Evolutionary conservation across 1,140 invertebrate species (phyloP).

Genomic region (Meloidogyne exigua): DNA sequence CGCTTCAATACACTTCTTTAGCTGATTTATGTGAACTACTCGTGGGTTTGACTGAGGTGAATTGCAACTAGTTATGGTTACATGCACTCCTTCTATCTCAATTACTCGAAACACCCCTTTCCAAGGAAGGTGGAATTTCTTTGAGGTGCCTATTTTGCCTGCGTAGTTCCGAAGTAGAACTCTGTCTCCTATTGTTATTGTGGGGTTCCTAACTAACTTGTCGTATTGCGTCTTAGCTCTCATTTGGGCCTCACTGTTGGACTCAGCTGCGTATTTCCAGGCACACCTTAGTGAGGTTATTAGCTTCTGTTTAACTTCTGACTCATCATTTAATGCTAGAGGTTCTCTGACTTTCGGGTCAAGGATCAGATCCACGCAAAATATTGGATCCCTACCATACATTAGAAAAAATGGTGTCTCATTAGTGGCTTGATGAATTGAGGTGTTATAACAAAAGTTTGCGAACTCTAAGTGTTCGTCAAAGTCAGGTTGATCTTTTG

Average conservation of each 20-base stretch:
- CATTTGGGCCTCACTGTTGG: neutral
- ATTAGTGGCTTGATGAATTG: conserved; percentile 15
- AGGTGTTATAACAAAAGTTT: conserved; percentile 34
- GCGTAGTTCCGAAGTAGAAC: neutral
- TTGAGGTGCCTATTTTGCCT: neutral
- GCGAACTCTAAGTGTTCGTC: conserved; percentile 17
- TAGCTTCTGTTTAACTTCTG: conserved; percentile 17
- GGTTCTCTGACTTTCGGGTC: neutral
- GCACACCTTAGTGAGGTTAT: conserved; percentile 20
- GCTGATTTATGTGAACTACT: neutral
- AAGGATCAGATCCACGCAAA: conserved; percentile 13
- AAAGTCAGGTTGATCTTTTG: conserved; percentile 20
- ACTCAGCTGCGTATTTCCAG: conserved; percentile 13
- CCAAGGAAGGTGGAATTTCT: neutral
- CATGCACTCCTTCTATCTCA: neutral
- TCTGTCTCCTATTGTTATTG: neutral
- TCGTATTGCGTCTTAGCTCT: conserved; percentile 10
- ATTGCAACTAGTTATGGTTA: neutral
- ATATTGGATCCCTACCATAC: conserved; percentile 33
- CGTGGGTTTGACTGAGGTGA: neutral
- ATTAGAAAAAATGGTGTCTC: conserved; percentile 30
- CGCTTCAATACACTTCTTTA: neutral
- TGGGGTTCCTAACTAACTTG: neutral
- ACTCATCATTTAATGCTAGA: neutral
- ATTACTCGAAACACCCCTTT: neutral